These are phyloP conservation scores for Phrynosoma blainvillii DNA, from an alignment of 2,113 vertebrate species.

Conservation along the genomic window DNA sequence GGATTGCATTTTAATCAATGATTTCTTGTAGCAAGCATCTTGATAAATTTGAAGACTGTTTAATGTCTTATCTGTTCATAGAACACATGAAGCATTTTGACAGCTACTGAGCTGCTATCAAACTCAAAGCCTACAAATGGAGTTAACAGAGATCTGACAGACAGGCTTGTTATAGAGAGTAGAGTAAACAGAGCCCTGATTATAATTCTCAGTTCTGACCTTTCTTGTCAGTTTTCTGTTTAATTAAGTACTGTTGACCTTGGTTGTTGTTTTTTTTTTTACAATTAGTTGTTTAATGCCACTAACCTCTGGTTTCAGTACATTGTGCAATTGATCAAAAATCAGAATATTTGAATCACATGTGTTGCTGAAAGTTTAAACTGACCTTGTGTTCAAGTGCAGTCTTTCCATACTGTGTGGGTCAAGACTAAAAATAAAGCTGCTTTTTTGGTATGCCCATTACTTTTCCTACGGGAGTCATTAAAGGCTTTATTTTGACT, in stretches of 20 bases:
- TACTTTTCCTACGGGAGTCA: constrained; percentile 7
- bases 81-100: neutral
- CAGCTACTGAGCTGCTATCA: neutral
- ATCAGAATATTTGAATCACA: neutral
- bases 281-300: neutral
- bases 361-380: neutral
- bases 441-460: constrained; percentile 10
- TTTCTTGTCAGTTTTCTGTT: neutral
- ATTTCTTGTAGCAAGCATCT: neutral
- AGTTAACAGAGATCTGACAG: neutral
- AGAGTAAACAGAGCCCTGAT: neutral
- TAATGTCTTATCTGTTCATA: neutral
- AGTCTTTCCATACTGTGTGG: constrained; percentile 21
- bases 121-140: neutral
- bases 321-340: neutral
- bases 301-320: neutral
- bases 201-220: neutral
- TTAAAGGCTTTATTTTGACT: constrained; percentile 14
- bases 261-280: neutral
- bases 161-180: neutral
- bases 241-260: neutral
- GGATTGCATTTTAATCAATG: neutral
- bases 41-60: neutral
- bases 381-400: constrained; percentile 17
- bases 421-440: constrained; percentile 28